phyloP scores from a whole-genome alignment of 2,797 vertebrate genomes.

The Pterois miles region DNA sequence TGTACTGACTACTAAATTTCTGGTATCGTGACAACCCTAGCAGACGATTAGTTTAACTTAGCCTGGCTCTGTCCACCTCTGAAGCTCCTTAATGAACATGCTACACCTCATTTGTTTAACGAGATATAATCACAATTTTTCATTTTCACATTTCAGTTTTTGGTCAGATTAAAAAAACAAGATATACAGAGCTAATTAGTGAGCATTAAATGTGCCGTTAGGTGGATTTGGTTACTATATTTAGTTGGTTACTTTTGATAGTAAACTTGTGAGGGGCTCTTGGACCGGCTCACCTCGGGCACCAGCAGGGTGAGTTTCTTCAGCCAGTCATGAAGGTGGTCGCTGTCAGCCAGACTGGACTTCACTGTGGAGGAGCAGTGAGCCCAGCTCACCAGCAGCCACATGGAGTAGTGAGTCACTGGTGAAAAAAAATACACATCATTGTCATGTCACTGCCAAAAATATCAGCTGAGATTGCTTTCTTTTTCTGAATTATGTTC shows the following conservation, averaged over 20 bases:
- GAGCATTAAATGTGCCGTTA: neutral
- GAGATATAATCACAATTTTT: neutral
- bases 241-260: neutral
- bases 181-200: too few relatives aligned
- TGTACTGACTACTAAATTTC: too few relatives aligned
- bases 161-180: too few relatives aligned
- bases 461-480: neutral
- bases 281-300: constrained; percentile 89
- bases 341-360: constrained; percentile 97
- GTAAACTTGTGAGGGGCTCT: neutral
- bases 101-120: neutral
- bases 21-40: too few relatives aligned
- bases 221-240: neutral
- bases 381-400: constrained; percentile 98
- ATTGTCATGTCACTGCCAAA: neutral
- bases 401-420: constrained; percentile 99
- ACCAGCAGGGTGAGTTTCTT: constrained; percentile 97
- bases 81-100: neutral
- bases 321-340: constrained; percentile 97
- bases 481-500: fast-evolving
- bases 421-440: neutral
- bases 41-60: neutral
- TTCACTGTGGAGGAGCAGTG: constrained; percentile 97
- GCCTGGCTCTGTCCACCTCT: neutral
- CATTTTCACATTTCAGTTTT: fast-evolving